Base-by-base conservation (phyloP, 2,797 vertebrate genomes). In the Labroides dimidiatus region DNA sequence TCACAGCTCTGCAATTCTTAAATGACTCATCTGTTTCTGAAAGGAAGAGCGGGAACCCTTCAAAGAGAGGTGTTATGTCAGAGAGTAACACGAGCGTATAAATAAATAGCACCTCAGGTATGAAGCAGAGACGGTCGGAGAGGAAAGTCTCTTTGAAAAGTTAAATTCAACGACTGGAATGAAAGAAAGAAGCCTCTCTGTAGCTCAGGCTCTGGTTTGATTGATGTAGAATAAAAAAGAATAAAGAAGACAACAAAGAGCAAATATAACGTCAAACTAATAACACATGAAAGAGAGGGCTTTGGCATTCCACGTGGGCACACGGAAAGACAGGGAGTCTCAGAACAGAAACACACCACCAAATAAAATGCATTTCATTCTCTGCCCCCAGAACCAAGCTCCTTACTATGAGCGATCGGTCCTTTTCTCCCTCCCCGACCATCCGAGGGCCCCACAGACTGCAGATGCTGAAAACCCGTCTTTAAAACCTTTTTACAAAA, bases 21-120 rank as follows among this genome's bases (percentile, higher is more conserved):
- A 64, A 81, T 64, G 52, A 69, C 59, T 78, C 56, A 61, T 39
- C 15, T 0, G 24, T 20, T 21, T 62, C 17, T 48, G 11, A 55
- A 30, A 70, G 19, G 2, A 33, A 43, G 15, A 50, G 8, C 0
- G 16, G n/a, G 49, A 66, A 81, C 56, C 48, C n/a, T 75, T 82
- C 67, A 84, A 48, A 78, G 44, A 52, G 17, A 2, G 53, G 54
- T 16, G 12, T 47, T 67, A 17, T 1, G 4, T 70, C 54, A 53
- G 17, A 64, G 33, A 4, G 30, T 6, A 9, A 33, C 5, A 33
- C 6, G 58, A 1, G 61, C 64, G 21, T 33, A 69, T 4, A 60
- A 54, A 64, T 51, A n/a, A 56, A 58, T 42, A 64, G 5, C 43
- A 21, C 0, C 6, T 60, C 11, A 60, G 19, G 73, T 69, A 50